A percentile compares a stretch with the other conserved stretches of the same genome.
Evolutionary conservation across 1,140 invertebrate genomes (phyloP).

Genomic region (Vanessa tameamea): DNA sequence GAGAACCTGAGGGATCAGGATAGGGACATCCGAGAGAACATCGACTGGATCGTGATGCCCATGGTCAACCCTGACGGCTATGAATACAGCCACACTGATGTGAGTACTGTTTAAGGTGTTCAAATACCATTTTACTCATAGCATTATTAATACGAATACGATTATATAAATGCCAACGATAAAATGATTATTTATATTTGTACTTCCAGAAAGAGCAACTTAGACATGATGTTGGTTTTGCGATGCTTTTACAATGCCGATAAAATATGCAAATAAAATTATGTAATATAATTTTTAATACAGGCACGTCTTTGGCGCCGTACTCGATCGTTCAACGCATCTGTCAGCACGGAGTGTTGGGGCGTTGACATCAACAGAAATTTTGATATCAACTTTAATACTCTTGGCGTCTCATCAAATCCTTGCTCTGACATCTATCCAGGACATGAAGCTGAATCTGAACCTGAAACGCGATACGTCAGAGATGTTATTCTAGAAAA

Average conservation of each 20-base stretch:
- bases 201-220: no score
- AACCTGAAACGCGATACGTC: conserved; percentile 82
- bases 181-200: no score
- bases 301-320: conserved; percentile 70
- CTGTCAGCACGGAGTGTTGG: conserved; percentile 57
- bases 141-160: no score
- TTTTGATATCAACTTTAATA: conserved; percentile 83
- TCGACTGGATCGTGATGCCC: conserved; percentile 81
- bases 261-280: no score
- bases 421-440: conserved; percentile 86
- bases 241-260: no score
- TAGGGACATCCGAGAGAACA: conserved; percentile 54
- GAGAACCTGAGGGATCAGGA: conserved; percentile 75
- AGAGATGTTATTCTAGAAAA: conserved; percentile 68
- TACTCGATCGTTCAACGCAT: conserved; percentile 62
- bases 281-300: no score
- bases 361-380: conserved; percentile 85
- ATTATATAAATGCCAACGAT: no score
- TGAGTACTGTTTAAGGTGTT: conserved; percentile 36
- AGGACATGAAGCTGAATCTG: conserved; percentile 86
- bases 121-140: no score
- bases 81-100: conserved; percentile 71
- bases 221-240: no score
- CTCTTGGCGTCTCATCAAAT: conserved; percentile 83
- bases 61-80: conserved; percentile 83